Percentiles rank a stretch among this genome's conserved stretches.
Conservation (phyloP, 2,797 vertebrate genomes). For the Champsocephalus esox region DNA sequence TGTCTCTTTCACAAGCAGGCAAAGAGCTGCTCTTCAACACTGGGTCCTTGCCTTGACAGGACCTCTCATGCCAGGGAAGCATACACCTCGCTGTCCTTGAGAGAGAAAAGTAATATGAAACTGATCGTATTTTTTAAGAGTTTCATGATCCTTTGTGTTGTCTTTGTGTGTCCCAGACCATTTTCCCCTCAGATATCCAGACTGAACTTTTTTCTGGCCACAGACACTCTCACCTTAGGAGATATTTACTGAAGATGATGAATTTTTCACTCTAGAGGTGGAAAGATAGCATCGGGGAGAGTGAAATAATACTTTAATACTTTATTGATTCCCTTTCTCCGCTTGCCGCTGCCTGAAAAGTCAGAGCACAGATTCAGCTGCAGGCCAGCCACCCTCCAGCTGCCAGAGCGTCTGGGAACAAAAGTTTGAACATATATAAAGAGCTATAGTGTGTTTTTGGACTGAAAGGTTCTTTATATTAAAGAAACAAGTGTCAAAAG, state of each 20-base stretch:
- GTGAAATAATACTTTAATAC: constrained; percentile 53
- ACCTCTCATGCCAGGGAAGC: neutral
- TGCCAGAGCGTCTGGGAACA: constrained; percentile 1
- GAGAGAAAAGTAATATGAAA: neutral
- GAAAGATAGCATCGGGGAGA: constrained; percentile 9
- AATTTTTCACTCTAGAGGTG: constrained; percentile 37
- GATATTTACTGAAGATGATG: constrained; percentile 47
- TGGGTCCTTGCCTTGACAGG: neutral
- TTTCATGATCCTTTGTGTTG: neutral
- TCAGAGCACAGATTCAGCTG: constrained; percentile 31
- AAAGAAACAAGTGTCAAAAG: neutral
- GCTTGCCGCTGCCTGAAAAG: constrained; percentile 31
- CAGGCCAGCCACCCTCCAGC: constrained; percentile 7
- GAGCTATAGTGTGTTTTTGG: neutral
- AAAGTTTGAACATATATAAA: constrained; percentile 9
- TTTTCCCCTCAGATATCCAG: constrained; percentile 22
- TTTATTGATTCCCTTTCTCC: constrained; percentile 62
- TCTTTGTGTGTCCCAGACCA: neutral
- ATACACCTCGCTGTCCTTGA: neutral
- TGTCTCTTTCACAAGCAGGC: neutral
- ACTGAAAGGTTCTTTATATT: neutral
- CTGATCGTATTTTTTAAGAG: neutral
- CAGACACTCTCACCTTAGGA: constrained; percentile 51
- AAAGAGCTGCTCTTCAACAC: neutral
- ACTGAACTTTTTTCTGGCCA: constrained; percentile 17